Conservation (phyloP, 2,888 invertebrate species). For the Microctonus hyperodae region DNA sequence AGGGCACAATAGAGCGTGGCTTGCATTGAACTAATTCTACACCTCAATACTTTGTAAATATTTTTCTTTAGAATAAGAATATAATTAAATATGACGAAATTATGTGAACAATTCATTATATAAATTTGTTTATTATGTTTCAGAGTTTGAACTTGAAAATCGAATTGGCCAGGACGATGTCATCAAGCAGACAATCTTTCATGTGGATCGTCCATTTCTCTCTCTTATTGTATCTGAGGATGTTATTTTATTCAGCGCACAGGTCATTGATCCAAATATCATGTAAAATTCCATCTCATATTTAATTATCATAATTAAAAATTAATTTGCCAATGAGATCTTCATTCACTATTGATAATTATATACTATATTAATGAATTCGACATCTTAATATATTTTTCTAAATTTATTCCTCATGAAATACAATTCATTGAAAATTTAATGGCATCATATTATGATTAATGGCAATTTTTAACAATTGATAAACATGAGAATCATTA, state of each 20-base stretch:
- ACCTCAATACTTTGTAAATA: too few relatives aligned
- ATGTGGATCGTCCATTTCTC: slow-evolving; percentile 32
- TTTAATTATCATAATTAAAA: too few relatives aligned
- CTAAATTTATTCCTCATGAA: neutral
- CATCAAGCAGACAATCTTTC: slow-evolving; percentile 9
- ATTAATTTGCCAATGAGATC: neutral
- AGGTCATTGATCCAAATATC: neutral
- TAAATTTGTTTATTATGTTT: slow-evolving; percentile 12
- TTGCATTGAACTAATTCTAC: neutral
- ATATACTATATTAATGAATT: too few relatives aligned
- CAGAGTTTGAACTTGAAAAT: slow-evolving; percentile 30
- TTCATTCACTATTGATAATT: too few relatives aligned
- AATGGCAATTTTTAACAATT: neutral
- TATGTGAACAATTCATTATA: neutral
- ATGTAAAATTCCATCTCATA: neutral
- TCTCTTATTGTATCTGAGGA: slow-evolving; percentile 17
- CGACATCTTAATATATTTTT: neutral
- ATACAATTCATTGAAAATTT: neutral
- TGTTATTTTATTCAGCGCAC: slow-evolving; percentile 3
- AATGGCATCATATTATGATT: neutral
- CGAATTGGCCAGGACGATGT: slow-evolving; percentile 12
- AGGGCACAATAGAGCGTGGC: neutral
- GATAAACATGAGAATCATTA: neutral
- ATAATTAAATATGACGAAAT: too few relatives aligned
- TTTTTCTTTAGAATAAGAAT: too few relatives aligned